Evolutionary conservation across 2,797 vertebrate species (phyloP), one percentile per base, ranked within the genome.

Genomic region (Orestias chungarensis): DNA sequence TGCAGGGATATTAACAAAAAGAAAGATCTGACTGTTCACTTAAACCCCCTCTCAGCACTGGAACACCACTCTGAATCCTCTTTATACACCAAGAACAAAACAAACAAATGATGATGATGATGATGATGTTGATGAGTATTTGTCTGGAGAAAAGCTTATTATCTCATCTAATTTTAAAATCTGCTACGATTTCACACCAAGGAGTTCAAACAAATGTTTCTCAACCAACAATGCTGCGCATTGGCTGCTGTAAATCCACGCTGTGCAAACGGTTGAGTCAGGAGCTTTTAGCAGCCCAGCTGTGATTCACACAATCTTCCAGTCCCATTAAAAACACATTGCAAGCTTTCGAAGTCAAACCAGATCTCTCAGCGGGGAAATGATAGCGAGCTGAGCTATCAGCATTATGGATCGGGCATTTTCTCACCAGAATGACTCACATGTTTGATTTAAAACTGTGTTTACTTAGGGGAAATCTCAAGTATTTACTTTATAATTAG

Each of bases 1-100:
- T 57, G 71, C 44, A 52, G 15, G 50, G 49, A 65, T 59, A 62
- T 67, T 27, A 38, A n/a, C n/a, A n/a, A 59, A 62, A 23, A 62
- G 47, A 62, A 35, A 31, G 29, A 23, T 64, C 57, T 85, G 74
- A 83, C 78, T 8, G 4, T 74, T 84, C 6, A 46, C 65, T 40
- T 83, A 55, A 73, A 73, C 52, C 68, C 35, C 17, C 15, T 33
- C 27, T 38, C 1, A 17, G 55, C 0, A 0, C 15, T 47, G 25
- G 6, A 35, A 12, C 38, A 64, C 72, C 67, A 44, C 71, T 82
- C 43, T 55, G 18, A 55, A 74, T 61, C 71, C 3, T 73, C 27
- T n/a, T 44, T 15, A 50, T 70, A 42, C 20, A 67, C 18, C 14
- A 71, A n/a, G 70, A 46, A 43, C 7, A 46, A 1, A 38, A 44